Evolutionary conservation across 2,113 vertebrate species (phyloP).

Genomic region (Xiphophorus maculatus): DNA sequence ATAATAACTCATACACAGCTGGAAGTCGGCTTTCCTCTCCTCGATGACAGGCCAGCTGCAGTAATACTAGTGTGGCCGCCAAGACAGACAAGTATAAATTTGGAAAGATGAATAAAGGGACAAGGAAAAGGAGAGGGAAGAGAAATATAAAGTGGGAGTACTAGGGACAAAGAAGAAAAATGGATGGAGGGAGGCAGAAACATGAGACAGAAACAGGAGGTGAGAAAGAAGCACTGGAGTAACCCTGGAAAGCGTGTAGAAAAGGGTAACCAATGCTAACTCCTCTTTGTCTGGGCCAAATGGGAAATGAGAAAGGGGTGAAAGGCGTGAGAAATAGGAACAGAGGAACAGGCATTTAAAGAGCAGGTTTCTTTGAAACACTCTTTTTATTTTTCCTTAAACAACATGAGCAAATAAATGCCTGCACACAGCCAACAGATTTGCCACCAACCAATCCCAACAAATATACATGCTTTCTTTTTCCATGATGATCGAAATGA

Average conservation of each 20-base stretch:
- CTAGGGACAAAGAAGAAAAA: conserved; percentile 29
- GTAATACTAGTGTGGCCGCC: conserved; percentile 37
- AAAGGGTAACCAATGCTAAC: conserved; percentile 62
- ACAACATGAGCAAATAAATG: conserved; percentile 52
- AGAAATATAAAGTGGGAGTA: conserved; percentile 17
- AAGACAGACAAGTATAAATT: conserved; percentile 18
- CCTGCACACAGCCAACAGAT: conserved; percentile 39
- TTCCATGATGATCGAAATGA: conserved; percentile 59
- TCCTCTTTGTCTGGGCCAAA: conserved; percentile 66
- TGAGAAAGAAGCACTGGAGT: conserved; percentile 54
- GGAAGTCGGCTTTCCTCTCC: conserved; percentile 53
- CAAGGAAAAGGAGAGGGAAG: not conserved
- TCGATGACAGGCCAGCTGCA: conserved; percentile 59
- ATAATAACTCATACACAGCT: conserved; percentile 45
- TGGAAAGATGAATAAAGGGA: conserved; percentile 26
- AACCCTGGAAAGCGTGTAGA: conserved; percentile 61
- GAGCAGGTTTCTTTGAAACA: conserved; percentile 73
- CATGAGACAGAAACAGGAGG: conserved; percentile 47
- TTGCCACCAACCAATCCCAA: conserved; percentile 24
- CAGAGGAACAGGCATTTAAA: conserved; percentile 58
- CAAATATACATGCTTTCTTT: conserved; percentile 48
- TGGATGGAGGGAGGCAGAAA: conserved; percentile 31
- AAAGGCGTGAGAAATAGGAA: conserved; percentile 37
- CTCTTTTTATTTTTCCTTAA: conserved; percentile 57
- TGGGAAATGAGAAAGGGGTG: conserved; percentile 46